A percentile compares a stretch with the other conserved stretches of the same genome.
These are phyloP conservation scores for Drosophila anceps DNA, from an alignment of 2,888 invertebrate genomes.

Conservation along the genomic window DNA sequence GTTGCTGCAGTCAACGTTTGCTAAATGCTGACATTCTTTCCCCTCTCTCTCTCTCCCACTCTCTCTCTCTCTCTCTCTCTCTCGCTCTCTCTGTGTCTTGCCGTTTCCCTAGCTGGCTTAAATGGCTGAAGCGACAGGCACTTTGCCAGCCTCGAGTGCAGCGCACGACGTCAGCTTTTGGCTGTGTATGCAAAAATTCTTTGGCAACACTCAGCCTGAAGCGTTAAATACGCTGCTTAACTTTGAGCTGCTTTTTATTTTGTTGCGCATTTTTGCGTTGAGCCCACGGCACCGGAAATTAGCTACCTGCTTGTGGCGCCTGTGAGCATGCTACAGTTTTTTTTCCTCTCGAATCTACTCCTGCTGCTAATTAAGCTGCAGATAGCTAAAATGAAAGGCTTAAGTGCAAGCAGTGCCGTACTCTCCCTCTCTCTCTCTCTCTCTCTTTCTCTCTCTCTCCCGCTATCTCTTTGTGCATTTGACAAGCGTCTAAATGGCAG, in stretches of 20 bases:
- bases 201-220: conserved; percentile 36
- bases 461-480: conserved; percentile 54
- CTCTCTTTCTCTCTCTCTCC: background rate
- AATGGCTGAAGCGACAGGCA: conserved; percentile 59
- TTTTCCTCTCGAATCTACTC: background rate
- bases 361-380: conserved; percentile 61
- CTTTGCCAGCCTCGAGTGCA: conserved; percentile 43
- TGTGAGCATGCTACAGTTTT: conserved; percentile 31
- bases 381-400: conserved; percentile 39
- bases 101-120: conserved; percentile 47
- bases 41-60: background rate
- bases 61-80: background rate
- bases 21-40: conserved; percentile 29
- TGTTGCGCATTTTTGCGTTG: conserved; percentile 27
- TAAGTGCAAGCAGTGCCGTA: conserved; percentile 17
- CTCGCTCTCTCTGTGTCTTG: background rate
- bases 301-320: conserved; percentile 54
- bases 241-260: conserved; percentile 30
- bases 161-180: conserved; percentile 20
- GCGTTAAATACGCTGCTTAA: conserved; percentile 34
- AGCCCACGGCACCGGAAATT: conserved; percentile 62
- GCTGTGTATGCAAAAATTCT: conserved; percentile 37
- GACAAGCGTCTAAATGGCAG: conserved; percentile 58
- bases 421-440: background rate
- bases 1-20: conserved; percentile 42